A percentile compares a stretch with the other conserved stretches of the same genome.
Evolutionary conservation across 2,888 invertebrate genomes (phyloP).

Genomic region (Pterostichus madidus): DNA sequence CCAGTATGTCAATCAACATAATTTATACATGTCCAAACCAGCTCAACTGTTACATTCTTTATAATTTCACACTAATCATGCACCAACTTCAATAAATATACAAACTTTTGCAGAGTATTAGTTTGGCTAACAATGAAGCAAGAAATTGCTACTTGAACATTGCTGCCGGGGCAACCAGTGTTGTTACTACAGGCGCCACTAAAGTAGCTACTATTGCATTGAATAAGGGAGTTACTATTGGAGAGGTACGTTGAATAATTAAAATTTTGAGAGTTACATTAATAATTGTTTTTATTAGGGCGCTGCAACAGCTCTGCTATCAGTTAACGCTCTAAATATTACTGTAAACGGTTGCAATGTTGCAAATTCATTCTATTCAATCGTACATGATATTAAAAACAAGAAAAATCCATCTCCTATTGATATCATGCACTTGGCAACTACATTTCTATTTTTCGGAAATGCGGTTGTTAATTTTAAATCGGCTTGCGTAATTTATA

Average conservation of each 20-base stretch:
- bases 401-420: slow-evolving; percentile 69
- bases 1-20: too few relatives aligned
- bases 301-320: slow-evolving; percentile 70
- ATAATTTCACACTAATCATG: too few relatives aligned
- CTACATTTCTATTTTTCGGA: slow-evolving; percentile 73
- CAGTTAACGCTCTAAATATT: slow-evolving; percentile 72
- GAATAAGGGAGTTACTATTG: slow-evolving; percentile 74
- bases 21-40: too few relatives aligned
- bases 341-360: slow-evolving; percentile 72
- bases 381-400: slow-evolving; percentile 67
- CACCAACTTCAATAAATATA: too few relatives aligned
- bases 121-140: slow-evolving; percentile 79
- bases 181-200: slow-evolving; percentile 80
- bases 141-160: slow-evolving; percentile 82
- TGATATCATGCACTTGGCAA: slow-evolving; percentile 71
- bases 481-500: slow-evolving; percentile 67
- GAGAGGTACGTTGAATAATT: slow-evolving; percentile 69
- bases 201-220: slow-evolving; percentile 77
- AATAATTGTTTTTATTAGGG: slow-evolving; percentile 68
- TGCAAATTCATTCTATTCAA: slow-evolving; percentile 70
- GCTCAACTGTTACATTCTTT: too few relatives aligned
- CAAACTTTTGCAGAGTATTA: slow-evolving; percentile 75
- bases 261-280: background rate
- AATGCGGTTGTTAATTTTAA: slow-evolving; percentile 73
- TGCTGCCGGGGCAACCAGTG: slow-evolving; percentile 79